These are phyloP conservation scores for Plectropomus leopardus DNA, from an alignment of 2,113 vertebrate genomes.

Conservation along the genomic window DNA sequence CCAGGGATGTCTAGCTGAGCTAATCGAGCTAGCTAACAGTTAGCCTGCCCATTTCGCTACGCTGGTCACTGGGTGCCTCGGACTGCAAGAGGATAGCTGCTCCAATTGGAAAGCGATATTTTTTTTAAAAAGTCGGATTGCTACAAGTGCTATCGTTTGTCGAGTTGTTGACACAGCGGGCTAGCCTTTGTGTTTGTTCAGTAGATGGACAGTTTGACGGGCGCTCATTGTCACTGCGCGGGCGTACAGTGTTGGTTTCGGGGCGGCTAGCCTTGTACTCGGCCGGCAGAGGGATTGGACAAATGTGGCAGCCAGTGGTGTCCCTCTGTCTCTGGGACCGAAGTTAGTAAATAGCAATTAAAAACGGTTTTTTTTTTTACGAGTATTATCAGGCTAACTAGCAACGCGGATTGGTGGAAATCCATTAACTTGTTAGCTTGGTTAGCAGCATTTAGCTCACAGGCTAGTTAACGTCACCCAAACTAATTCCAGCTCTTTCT, in stretches of 20 bases:
- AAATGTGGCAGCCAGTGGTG: slow-evolving; percentile 70
- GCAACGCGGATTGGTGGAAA: slow-evolving; percentile 16
- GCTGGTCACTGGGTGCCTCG: slow-evolving; percentile 46
- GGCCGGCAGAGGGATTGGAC: slow-evolving; percentile 68
- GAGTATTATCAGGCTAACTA: background rate
- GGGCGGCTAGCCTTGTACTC: slow-evolving; percentile 79
- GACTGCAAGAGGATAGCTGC: slow-evolving; percentile 33
- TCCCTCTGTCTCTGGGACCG: slow-evolving; percentile 62
- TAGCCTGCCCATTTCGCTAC: slow-evolving; percentile 73
- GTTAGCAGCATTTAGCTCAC: slow-evolving; percentile 50
- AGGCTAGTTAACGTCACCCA: slow-evolving; percentile 3
- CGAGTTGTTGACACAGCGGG: background rate
- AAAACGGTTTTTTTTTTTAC: background rate
- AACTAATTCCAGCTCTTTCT: slow-evolving; percentile 21
- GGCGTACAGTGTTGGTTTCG: slow-evolving; percentile 75
- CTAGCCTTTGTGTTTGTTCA: background rate
- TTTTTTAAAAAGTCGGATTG: background rate
- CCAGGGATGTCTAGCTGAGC: slow-evolving; percentile 72
- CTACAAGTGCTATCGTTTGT: background rate
- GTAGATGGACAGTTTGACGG: slow-evolving; percentile 71
- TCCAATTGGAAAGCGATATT: background rate
- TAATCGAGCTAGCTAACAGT: slow-evolving; percentile 70
- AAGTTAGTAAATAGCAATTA: slow-evolving; percentile 34
- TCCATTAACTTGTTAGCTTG: slow-evolving; percentile 50
- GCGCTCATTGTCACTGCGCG: slow-evolving; percentile 67